Percentiles rank a stretch among this genome's conserved stretches.
Conservation (phyloP, 53 echinoderm and acorn worm genomes). For the Apostichopus leukothele region DNA sequence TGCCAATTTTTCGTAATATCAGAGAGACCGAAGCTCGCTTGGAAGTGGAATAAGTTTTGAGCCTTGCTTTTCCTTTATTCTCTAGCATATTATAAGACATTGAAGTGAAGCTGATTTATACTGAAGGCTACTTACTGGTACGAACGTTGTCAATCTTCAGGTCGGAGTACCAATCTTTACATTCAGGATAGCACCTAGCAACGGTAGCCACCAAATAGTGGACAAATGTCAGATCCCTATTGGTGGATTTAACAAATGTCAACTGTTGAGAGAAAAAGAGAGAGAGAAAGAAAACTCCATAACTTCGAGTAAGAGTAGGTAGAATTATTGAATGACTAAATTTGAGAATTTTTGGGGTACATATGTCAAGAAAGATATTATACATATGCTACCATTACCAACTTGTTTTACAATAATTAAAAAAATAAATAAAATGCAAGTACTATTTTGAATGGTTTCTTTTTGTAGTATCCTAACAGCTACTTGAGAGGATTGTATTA, state of each 20-base stretch:
- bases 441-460: too few species aligned
- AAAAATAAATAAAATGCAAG: too few species aligned
- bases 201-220: constrained; percentile 74
- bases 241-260: constrained; percentile 80
- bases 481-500: not conserved
- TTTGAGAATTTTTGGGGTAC: too few species aligned
- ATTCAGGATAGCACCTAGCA: constrained; percentile 72
- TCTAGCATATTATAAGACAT: too few species aligned
- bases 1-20: too few species aligned
- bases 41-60: too few species aligned
- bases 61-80: too few species aligned
- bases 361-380: not conserved
- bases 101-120: too few species aligned
- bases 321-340: not conserved
- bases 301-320: not conserved
- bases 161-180: constrained; percentile 80
- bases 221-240: constrained; percentile 75
- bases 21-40: too few species aligned
- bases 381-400: not conserved
- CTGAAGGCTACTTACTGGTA: constrained; percentile 53
- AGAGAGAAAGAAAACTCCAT: not conserved
- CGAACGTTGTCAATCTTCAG: constrained; percentile 64
- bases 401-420: too few species aligned
- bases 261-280: constrained; percentile 45
- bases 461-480: too few species aligned